A percentile compares a stretch with the other conserved stretches of the same genome.
Evolutionary conservation across 2,797 vertebrate genomes (phyloP).

Genomic region (Ispidina lecontei): DNA sequence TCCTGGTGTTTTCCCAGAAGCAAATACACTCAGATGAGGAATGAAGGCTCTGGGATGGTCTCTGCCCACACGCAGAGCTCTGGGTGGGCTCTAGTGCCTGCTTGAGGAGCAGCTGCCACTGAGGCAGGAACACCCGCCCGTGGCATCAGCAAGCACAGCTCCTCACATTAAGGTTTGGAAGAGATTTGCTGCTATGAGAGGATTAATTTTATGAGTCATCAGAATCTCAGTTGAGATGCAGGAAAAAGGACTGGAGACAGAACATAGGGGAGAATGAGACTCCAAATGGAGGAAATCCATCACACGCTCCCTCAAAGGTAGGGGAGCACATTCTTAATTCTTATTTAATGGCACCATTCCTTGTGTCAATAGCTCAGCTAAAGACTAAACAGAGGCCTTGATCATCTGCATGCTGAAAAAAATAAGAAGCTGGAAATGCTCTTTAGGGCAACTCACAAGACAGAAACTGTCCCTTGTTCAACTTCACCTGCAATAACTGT

Average conservation of each 20-base stretch:
- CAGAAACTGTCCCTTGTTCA: neutral
- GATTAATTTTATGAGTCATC: constrained; percentile 71
- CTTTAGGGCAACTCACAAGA: neutral
- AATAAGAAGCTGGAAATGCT: neutral
- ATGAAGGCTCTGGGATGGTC: neutral
- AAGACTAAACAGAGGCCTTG: neutral
- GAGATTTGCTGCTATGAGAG: constrained; percentile 30
- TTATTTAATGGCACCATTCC: constrained; percentile 38
- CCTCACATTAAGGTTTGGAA: neutral
- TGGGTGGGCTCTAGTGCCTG: neutral
- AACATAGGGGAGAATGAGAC: constrained; percentile 37
- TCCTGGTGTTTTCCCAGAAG: neutral
- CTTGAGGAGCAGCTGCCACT: neutral
- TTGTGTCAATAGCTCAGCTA: constrained; percentile 11
- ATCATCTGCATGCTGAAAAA: constrained; percentile 2
- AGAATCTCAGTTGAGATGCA: constrained; percentile 55
- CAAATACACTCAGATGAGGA: neutral
- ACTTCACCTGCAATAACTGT: neutral
- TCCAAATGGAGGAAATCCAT: constrained; percentile 27
- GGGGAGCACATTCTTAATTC: constrained; percentile 37
- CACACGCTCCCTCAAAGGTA: constrained; percentile 17
- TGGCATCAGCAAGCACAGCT: neutral
- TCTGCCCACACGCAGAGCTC: rapidly evolving
- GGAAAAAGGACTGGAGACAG: constrained; percentile 36
- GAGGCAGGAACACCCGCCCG: neutral